phyloP scores from a whole-genome alignment of 2,888 invertebrate genomes.

The Danaus chrysippus region DNA sequence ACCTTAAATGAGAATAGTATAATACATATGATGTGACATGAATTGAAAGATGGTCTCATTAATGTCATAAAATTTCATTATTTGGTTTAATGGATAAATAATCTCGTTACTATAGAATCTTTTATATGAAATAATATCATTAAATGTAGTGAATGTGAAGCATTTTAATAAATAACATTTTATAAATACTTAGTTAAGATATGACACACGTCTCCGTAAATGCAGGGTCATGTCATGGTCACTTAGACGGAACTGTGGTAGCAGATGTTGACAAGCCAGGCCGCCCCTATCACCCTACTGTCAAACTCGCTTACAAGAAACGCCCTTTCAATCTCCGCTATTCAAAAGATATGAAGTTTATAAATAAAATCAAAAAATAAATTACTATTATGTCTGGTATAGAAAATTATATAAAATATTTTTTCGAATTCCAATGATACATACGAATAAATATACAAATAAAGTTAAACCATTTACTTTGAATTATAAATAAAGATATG shows the following conservation, averaged over 20 bases:
- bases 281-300: constrained; percentile 39
- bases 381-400: too few relatives aligned
- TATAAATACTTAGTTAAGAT: too few relatives aligned
- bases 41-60: not conserved
- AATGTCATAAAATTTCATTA: not conserved
- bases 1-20: constrained; percentile 5
- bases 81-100: not conserved
- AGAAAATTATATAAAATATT: too few relatives aligned
- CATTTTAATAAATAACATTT: too few relatives aligned
- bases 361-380: too few relatives aligned
- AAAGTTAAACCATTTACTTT: not conserved
- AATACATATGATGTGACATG: not conserved
- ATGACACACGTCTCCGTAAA: constrained; percentile 8
- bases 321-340: constrained; percentile 47
- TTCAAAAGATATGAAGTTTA: constrained; percentile 25
- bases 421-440: not conserved
- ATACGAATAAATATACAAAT: not conserved
- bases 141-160: too few relatives aligned
- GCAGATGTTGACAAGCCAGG: constrained; percentile 58
- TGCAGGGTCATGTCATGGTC: constrained; percentile 53
- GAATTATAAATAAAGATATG: constrained; percentile 1
- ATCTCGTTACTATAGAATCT: not conserved
- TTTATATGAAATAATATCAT: too few relatives aligned
- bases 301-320: constrained; percentile 40
- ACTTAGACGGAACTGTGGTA: constrained; percentile 59